Percentiles rank a stretch among this genome's conserved stretches.
These are phyloP conservation scores for Rhynchophorus ferrugineus DNA, from an alignment of 1,140 invertebrate genomes.

Conservation along the genomic window DNA sequence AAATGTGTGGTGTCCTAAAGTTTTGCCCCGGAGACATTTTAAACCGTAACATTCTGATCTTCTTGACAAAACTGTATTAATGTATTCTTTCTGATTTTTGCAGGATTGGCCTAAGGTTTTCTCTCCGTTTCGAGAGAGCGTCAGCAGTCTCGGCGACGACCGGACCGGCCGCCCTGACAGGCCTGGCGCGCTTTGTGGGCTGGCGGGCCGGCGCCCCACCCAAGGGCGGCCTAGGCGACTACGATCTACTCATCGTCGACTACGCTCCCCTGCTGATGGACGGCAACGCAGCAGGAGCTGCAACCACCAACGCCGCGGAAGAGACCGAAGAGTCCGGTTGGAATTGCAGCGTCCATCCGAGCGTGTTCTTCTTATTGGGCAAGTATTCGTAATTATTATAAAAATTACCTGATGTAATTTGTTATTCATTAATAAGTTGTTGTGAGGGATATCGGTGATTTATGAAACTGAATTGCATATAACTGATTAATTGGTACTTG, in stretches of 20 bases:
- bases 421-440: no score
- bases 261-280: slow-evolving; percentile 30
- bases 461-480: no score
- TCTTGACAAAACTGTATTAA: no score
- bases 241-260: slow-evolving; percentile 40
- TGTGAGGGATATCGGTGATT: no score
- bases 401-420: neutral
- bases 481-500: no score
- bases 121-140: no score
- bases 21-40: no score
- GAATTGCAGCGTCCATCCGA: slow-evolving; percentile 40
- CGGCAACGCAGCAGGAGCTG: slow-evolving; percentile 23
- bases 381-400: slow-evolving; percentile 3
- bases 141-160: neutral
- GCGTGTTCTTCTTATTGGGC: slow-evolving; percentile 34
- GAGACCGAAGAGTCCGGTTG: slow-evolving; percentile 41
- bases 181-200: slow-evolving; percentile 18
- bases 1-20: no score
- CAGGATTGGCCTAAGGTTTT: no score
- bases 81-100: no score
- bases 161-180: neutral
- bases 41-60: no score
- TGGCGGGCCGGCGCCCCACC: slow-evolving; percentile 15
- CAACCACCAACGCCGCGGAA: slow-evolving; percentile 32
- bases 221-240: slow-evolving; percentile 28